A percentile compares a stretch with the other conserved stretches of the same genome.
Evolutionary conservation across 2,113 vertebrate species (phyloP).

Genomic region (Carettochelys insculpta): DNA sequence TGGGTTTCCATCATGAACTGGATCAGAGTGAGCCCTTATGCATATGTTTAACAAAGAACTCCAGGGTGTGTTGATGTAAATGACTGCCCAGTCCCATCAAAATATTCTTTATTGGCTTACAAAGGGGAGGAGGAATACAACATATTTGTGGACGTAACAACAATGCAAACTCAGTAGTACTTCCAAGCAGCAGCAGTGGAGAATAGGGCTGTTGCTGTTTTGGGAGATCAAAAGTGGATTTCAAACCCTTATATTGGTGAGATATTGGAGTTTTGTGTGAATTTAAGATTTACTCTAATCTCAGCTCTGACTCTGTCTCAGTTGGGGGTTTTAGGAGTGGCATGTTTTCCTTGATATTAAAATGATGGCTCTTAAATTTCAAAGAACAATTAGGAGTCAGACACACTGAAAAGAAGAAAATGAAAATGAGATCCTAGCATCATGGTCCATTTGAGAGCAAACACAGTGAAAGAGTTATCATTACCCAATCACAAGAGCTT

Average conservation of each 20-base stretch:
- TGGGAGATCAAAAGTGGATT: background rate
- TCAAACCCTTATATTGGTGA: background rate
- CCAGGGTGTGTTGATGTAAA: background rate
- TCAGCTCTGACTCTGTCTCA: background rate
- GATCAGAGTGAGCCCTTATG: background rate
- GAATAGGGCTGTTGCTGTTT: background rate
- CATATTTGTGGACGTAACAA: background rate
- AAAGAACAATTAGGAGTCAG: background rate
- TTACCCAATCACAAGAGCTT: background rate
- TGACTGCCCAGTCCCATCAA: background rate
- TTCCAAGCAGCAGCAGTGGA: background rate
- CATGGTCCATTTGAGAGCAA: background rate
- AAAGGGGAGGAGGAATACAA: background rate
- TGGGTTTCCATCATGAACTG: background rate
- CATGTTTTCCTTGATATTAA: background rate
- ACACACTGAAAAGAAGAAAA: background rate
- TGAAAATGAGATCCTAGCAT: background rate
- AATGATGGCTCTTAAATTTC: background rate
- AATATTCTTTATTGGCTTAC: background rate
- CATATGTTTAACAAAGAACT: background rate
- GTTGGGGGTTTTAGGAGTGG: background rate
- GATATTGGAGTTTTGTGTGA: background rate
- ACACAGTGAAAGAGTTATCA: background rate
- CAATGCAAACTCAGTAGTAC: background rate
- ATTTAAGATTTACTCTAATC: background rate